Base-by-base conservation (phyloP, 1,140 invertebrate genomes). In the Listronotus oregonensis region DNA sequence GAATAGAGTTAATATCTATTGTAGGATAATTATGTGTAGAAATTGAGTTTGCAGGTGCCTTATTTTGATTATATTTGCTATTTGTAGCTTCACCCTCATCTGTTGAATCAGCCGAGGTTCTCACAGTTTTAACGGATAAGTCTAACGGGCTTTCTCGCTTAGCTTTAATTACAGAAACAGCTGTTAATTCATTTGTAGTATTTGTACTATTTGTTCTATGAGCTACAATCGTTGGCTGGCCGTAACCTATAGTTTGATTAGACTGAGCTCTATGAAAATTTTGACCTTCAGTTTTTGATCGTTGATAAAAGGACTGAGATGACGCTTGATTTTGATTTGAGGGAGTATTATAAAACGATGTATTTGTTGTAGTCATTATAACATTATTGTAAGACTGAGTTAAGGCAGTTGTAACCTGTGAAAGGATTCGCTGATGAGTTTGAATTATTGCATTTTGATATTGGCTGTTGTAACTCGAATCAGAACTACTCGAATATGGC, bases 41-140 rank as follows among this genome's bases (percentile, higher is more conserved):
- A 64, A 55, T 37, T n/a, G 47, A 6, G 10, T 17, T 49, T 18
- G 27, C 43, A 14, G 51, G 14, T 50, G 40, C 44, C 7, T 59
- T 57, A 14, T 46, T 67, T 32, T 74, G 79, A 12, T 75, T 51
- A 71, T 81, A 79, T 12, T 75, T 60, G 76, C 75, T 74, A 79
- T 64, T 52, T 17, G 58, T 54, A 11, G 86, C 82, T 4, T 79
- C 72, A 51, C 90, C 89, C 71, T 91, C 89, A 72, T 88, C 87
- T 0, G 92, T 93, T 0, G 91, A 93, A 77, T 94, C 91, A 0
- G 91, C 91, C 0, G 90, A 89, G 39, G 91, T 92, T 71, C 91
- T 87, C 0, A 94, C 87, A 0, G 91, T 93, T 75, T 93, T 93
- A 37, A 94, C 90, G 0, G 91, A 93, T 11, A 94, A 80, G 78